Evolutionary conservation across 2,113 vertebrate species (phyloP), one percentile per base, ranked within the genome.

Genomic region (Ictalurus furcatus): DNA sequence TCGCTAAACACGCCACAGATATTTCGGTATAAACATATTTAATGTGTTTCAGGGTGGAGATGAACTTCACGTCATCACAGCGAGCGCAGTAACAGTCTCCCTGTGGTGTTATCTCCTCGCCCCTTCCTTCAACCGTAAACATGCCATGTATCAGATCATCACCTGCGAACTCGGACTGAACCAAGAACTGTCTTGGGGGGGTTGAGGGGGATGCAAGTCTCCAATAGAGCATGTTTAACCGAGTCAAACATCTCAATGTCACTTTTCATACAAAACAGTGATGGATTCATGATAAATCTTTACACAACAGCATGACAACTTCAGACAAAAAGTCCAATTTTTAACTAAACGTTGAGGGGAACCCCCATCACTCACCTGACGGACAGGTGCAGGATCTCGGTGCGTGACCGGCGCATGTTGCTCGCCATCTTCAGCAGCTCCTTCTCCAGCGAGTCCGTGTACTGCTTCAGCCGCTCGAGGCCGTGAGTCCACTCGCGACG

Each of bases 371-470:
- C 34, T 44, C 88, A 92, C 82, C 97, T 98, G 94, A 94, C 94
- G 84, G 96, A 96, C 76, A 98, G 93, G 91, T 96, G 95, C 83
- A 98, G 90, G 74, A 97, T 96, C 89, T 98, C 96, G 0, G 97
- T 97, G 80, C 95, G 96, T 52, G 95, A 95, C 91, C 95, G 95
- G 89, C 97, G 96, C 93, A 98, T 91, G 91, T 96, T 96, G 37
- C 95, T 94, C 14, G 96, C 95, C 95, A 97, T 95, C 92, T 90
- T 96, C 91, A 96, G 90, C 63, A 97, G 96, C 91, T 97, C 96
- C 87, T 96, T 95, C 88, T 98, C 96, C 87, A 97, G 63, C 12
- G 94, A 96, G 86, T 96, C 96, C 2, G 94, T 96, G 92, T 96
- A 96, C 88, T 96, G 95, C 91, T 95, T 94, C 92, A 98, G 94